These are phyloP conservation scores for roundworm (Caenorhabditis elegans) DNA, from an alignment of 1,140 invertebrate genomes.

Conservation along the genomic window DNA sequence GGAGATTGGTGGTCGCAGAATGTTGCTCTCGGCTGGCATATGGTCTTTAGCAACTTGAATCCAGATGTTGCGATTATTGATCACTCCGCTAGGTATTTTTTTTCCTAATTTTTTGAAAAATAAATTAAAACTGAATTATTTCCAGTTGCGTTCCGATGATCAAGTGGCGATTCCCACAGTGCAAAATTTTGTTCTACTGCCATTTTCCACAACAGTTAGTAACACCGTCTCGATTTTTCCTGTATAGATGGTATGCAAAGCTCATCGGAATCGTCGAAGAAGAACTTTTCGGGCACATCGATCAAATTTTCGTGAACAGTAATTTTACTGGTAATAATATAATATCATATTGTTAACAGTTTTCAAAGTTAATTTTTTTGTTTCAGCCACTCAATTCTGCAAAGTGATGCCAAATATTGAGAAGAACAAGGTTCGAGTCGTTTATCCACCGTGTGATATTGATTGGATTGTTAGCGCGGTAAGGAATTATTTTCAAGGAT, in stretches of 20 bases:
- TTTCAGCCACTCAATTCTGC: constrained; percentile 58
- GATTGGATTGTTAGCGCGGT: constrained; percentile 53
- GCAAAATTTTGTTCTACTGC: constrained; percentile 63
- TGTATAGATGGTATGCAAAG: constrained; percentile 64
- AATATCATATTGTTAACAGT: neutral
- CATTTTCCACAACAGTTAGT: constrained; percentile 66
- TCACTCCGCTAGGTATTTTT: constrained; percentile 57
- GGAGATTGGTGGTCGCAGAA: constrained; percentile 66
- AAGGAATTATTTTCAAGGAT: neutral
- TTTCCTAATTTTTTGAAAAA: neutral
- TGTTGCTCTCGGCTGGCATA: constrained; percentile 58
- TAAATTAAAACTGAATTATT: neutral
- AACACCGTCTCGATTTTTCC: constrained; percentile 64
- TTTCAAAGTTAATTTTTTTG: neutral
- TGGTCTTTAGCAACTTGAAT: constrained; percentile 53
- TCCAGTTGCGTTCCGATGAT: constrained; percentile 64
- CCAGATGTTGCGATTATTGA: constrained; percentile 64
- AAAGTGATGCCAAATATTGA: constrained; percentile 61
- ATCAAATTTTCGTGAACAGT: constrained; percentile 65
- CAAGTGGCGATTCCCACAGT: constrained; percentile 63
- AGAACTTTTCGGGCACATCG: constrained; percentile 54
- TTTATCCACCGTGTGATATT: constrained; percentile 65
- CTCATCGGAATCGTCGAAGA: constrained; percentile 62
- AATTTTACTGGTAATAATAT: constrained; percentile 60
- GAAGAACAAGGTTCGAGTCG: constrained; percentile 57